Evolutionary conservation across 2,797 vertebrate genomes (phyloP).

Genomic region (Sternarchorhynchus goeldii): DNA sequence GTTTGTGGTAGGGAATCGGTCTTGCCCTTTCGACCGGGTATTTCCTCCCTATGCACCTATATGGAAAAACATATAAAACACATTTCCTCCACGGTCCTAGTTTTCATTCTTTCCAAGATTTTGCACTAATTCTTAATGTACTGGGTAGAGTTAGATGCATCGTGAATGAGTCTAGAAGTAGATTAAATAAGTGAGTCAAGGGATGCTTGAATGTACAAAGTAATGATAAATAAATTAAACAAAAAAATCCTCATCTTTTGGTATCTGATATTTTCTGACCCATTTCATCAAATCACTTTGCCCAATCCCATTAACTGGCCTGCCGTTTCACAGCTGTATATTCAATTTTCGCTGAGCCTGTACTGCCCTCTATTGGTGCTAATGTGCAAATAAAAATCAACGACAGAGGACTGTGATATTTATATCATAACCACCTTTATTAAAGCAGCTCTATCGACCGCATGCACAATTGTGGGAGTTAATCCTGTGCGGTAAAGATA

Average conservation of each 20-base stretch:
- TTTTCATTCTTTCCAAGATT: neutral
- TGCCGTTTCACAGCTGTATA: conserved; percentile 16
- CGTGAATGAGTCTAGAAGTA: neutral
- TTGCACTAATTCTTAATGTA: conserved; percentile 2
- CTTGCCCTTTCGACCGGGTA: neutral
- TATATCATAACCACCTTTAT: conserved; percentile 37
- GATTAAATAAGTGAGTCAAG: neutral
- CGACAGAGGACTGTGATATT: neutral
- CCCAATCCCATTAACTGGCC: neutral
- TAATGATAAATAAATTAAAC: conserved; percentile 3
- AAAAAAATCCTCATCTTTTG: neutral
- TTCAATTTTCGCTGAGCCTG: neutral
- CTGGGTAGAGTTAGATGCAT: neutral
- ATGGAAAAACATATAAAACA: neutral
- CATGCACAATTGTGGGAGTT: conserved; percentile 22
- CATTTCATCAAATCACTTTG: neutral
- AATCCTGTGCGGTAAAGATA: conserved; percentile 33
- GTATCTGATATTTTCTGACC: neutral
- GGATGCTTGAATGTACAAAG: neutral
- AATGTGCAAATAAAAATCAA: neutral
- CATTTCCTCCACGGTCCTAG: conserved; percentile 3
- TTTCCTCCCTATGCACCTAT: conserved; percentile 4
- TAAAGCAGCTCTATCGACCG: conserved; percentile 28
- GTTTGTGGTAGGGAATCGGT: conserved; percentile 6
- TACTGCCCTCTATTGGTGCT: conserved; percentile 46